Conservation (phyloP, 2,113 vertebrate genomes). For the Neodon shergylaensis region DNA sequence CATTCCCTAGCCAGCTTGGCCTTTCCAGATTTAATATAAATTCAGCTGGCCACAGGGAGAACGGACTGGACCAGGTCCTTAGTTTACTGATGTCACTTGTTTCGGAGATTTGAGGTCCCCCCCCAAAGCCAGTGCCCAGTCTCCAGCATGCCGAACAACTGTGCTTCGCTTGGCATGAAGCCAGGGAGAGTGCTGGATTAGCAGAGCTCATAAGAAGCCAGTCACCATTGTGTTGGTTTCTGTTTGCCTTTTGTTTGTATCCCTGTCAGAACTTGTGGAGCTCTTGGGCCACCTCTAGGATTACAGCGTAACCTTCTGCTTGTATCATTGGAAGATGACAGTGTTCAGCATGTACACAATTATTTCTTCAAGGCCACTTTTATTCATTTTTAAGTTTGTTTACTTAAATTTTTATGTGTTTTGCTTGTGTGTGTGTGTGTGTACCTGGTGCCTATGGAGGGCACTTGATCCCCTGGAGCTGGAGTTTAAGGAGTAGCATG, state of each 20-base stretch:
- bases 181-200: not conserved
- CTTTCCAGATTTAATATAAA: conserved; percentile 56
- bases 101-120: not conserved
- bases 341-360: not conserved
- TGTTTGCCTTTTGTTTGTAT: not conserved
- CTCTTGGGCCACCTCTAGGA: not conserved
- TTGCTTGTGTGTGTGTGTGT: not conserved
- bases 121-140: not conserved
- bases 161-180: not conserved
- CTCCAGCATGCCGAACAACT: not conserved
- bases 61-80: not conserved
- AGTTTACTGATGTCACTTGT: not conserved
- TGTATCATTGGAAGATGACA: no score
- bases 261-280: not conserved
- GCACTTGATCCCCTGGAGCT: not conserved
- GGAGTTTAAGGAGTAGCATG: not conserved
- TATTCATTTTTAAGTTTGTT: not conserved
- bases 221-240: not conserved
- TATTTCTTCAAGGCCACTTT: not conserved
- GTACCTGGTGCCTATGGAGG: not conserved
- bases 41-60: conserved; percentile 27
- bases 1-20: conserved; percentile 48
- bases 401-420: not conserved
- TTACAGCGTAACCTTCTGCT: not conserved
- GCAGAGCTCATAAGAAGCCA: not conserved